phyloP scores from a whole-genome alignment of 2,888 invertebrate genomes.

The Drosophila siamana region DNA sequence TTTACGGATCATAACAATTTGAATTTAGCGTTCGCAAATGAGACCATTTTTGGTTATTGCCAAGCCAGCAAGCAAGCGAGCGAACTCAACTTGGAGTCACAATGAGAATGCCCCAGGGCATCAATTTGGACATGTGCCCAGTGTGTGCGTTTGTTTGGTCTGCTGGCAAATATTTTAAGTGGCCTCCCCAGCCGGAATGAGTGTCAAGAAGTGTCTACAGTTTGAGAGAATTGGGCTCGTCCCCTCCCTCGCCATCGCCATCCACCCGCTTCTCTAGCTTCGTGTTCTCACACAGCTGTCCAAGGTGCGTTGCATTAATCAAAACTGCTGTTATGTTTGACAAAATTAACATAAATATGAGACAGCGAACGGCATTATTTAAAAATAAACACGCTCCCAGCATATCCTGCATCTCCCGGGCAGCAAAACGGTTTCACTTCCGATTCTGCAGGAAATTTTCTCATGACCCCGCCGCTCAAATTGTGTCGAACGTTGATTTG shows the following conservation, averaged over 20 bases:
- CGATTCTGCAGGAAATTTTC: slow-evolving; percentile 67
- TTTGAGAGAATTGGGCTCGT: too few species aligned
- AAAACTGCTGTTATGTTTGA: slow-evolving; percentile 71
- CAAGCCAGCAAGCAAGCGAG: too few species aligned
- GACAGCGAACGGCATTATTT: slow-evolving; percentile 39
- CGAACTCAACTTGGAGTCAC: slow-evolving; percentile 21
- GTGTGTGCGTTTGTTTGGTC: slow-evolving; percentile 45
- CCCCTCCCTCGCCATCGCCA: not conserved
- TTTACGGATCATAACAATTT: slow-evolving; percentile 85
- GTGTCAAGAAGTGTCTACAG: slow-evolving; percentile 34
- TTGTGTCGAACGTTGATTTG: slow-evolving; percentile 62
- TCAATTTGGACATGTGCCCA: slow-evolving; percentile 84
- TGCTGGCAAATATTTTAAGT: slow-evolving; percentile 74
- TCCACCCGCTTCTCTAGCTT: not conserved
- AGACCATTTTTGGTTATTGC: slow-evolving; percentile 74
- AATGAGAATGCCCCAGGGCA: slow-evolving; percentile 82
- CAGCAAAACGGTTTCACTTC: slow-evolving; percentile 73
- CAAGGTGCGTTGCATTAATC: slow-evolving; percentile 81
- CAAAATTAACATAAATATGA: slow-evolving; percentile 75
- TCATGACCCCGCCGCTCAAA: slow-evolving; percentile 63
- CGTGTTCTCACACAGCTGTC: slow-evolving; percentile 39
- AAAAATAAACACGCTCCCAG: slow-evolving; percentile 54
- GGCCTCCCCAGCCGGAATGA: slow-evolving; percentile 54
- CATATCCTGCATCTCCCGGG: slow-evolving; percentile 63
- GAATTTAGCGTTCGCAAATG: slow-evolving; percentile 79